Base-by-base conservation (phyloP, 1,140 invertebrate genomes). In the Hermetia illucens region DNA sequence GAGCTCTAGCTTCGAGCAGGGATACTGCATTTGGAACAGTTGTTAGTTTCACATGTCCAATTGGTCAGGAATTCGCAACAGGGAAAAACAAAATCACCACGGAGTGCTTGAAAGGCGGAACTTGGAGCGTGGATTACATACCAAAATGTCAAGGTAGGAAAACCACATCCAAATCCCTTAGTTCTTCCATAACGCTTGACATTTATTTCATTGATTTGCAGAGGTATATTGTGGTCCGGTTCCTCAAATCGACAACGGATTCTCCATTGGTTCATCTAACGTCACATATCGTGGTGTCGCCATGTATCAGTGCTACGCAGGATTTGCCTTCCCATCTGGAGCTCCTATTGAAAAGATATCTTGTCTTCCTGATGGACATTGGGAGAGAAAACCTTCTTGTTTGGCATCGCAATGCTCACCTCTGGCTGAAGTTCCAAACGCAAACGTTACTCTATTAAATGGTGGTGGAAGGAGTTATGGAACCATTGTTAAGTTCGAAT, bases 171-270 rank as follows among this genome's bases (percentile, higher is more conserved):
- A 30, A 37, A 24, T 19, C 17, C 3, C 5, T 30, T 30, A 16
- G 5, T 1, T 34, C 15, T 30, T 10, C 31, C n/a, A 9, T 25
- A 13, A 37, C 15, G 12, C 8, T 18, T 32, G 13, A 24, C 6
- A 16, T 38, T 21, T 13, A 24, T 22, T 35, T 19, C 30, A 13
- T 30, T 13, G 18, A 34, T 32, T 45, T 62, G 19, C 65, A 84
- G 89, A 93, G 70, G 85, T 94, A 13, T 97, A 96, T 55, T 97
- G 92, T 62, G 90, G 90, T 36, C 89, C 91, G 21, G 91, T 96
- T 18, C 92, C 92, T 39, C 91, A 95, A 70, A 96, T 96, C 40
- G 87, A 93, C 49, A 97, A 95, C 58, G 92, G 92, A 32, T 95
- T 94, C 57, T 94, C 91, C 1, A 91, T 93, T 53, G 85, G 82